Conservation (phyloP, 23 tunicate species). For the Phallusia fumigata region DNA sequence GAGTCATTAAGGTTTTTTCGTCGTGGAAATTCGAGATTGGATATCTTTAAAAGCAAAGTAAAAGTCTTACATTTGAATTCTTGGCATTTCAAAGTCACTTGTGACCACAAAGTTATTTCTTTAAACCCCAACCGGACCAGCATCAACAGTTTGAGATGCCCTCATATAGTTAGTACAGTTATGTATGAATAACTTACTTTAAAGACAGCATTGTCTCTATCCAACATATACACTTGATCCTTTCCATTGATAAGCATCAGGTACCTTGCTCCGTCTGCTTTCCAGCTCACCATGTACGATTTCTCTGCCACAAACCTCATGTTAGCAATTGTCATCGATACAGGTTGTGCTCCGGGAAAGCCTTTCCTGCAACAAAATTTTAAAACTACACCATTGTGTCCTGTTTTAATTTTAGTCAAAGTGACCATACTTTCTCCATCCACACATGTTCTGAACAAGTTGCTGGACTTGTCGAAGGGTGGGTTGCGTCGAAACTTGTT, state of each 20-base stretch:
- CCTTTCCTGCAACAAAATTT: constrained; percentile 50
- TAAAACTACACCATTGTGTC: too few relatives aligned
- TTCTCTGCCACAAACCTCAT: constrained; percentile 65
- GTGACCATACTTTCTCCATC: constrained; percentile 76
- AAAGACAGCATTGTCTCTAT: constrained; percentile 92
- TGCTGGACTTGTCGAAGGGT: constrained; percentile 74
- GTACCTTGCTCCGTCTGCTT: constrained; percentile 95
- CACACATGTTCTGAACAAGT: constrained; percentile 63
- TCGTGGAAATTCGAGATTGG: constrained; percentile 69
- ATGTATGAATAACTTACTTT: constrained; percentile 33
- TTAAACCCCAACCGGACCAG: too few relatives aligned
- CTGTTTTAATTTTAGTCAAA: too few relatives aligned
- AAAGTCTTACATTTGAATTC: too few relatives aligned
- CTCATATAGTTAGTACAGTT: too few relatives aligned
- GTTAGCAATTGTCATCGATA: constrained; percentile 83
- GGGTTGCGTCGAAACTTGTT: constrained; percentile 81
- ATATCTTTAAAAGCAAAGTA: constrained; percentile 38
- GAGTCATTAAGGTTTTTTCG: constrained; percentile 72
- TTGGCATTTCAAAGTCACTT: too few relatives aligned
- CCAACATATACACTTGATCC: constrained; percentile 90
- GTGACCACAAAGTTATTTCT: too few relatives aligned
- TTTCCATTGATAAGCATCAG: constrained; percentile 86
- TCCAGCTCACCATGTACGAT: constrained; percentile 95
- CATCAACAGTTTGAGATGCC: too few relatives aligned
- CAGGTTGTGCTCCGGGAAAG: constrained; percentile 98